A percentile compares a stretch with the other conserved stretches of the same genome.
These are phyloP conservation scores for Ruditapes philippinarum DNA, from an alignment of 1,140 invertebrate species.

Conservation along the genomic window DNA sequence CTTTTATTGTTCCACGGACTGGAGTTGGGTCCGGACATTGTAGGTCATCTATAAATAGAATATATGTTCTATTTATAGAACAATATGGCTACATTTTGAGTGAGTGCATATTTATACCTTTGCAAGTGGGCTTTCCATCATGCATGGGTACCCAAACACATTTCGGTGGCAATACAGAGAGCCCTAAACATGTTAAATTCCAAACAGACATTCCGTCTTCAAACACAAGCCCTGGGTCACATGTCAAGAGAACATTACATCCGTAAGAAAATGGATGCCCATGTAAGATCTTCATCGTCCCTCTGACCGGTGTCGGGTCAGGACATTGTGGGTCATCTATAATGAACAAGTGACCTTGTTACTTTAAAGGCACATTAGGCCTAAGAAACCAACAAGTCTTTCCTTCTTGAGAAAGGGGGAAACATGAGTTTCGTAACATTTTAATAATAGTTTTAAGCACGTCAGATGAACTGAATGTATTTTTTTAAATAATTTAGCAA, in stretches of 20 bases:
- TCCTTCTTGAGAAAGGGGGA: no score
- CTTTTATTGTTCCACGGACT: background rate
- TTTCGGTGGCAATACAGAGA: background rate
- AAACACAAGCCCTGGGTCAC: constrained; percentile 1
- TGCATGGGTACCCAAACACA: constrained; percentile 3
- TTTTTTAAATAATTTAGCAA: no score
- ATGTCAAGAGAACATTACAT: background rate
- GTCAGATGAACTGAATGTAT: no score
- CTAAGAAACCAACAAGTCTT: no score
- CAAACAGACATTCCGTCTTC: background rate
- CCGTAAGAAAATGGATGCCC: background rate
- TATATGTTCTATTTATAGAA: no score
- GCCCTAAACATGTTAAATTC: background rate
- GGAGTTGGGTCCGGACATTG: background rate
- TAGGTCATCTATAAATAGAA: background rate
- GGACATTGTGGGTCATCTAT: constrained; percentile 10
- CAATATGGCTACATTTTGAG: no score
- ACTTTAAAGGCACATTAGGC: no score
- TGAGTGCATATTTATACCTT: background rate
- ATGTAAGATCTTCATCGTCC: background rate
- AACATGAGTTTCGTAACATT: no score
- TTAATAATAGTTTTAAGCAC: no score
- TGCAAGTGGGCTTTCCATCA: background rate
- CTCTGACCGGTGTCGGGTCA: background rate
- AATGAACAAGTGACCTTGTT: background rate